Percentiles rank a stretch among this genome's conserved stretches.
Evolutionary conservation across 2,113 vertebrate species (phyloP).

Genomic region (Riparia riparia): DNA sequence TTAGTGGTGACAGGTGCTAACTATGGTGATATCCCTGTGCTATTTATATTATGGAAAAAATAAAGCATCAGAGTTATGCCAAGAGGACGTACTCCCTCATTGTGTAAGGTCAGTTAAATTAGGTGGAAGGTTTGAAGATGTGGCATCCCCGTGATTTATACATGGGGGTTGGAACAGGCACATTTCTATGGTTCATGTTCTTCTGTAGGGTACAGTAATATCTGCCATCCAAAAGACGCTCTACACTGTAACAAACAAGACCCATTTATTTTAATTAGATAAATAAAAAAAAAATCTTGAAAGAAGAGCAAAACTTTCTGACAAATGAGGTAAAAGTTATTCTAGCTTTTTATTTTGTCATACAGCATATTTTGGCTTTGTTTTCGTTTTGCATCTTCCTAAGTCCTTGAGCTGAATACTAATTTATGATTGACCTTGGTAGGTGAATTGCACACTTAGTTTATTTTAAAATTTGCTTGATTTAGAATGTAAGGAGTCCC

Average conservation of each 20-base stretch:
- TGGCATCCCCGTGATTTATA: neutral
- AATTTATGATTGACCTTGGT: neutral
- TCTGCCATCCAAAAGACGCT: neutral
- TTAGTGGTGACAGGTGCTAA: neutral
- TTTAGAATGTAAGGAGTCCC: neutral
- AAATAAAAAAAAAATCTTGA: neutral
- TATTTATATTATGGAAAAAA: neutral
- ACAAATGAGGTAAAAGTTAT: neutral
- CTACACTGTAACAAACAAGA: neutral
- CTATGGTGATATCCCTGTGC: neutral
- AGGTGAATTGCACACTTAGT: neutral
- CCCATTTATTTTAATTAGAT: neutral
- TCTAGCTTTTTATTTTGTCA: neutral
- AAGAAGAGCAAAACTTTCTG: neutral
- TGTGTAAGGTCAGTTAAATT: neutral
- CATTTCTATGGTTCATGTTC: neutral
- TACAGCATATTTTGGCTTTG: neutral
- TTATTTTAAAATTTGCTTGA: conserved; percentile 2
- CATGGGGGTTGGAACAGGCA: neutral
- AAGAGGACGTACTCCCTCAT: neutral
- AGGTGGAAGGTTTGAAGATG: neutral
- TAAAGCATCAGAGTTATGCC: neutral
- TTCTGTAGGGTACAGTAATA: neutral
- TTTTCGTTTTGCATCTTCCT: neutral
- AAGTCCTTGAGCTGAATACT: neutral